These are phyloP conservation scores for Baccha elongata DNA, from an alignment of 2,888 invertebrate genomes.

Conservation along the genomic window DNA sequence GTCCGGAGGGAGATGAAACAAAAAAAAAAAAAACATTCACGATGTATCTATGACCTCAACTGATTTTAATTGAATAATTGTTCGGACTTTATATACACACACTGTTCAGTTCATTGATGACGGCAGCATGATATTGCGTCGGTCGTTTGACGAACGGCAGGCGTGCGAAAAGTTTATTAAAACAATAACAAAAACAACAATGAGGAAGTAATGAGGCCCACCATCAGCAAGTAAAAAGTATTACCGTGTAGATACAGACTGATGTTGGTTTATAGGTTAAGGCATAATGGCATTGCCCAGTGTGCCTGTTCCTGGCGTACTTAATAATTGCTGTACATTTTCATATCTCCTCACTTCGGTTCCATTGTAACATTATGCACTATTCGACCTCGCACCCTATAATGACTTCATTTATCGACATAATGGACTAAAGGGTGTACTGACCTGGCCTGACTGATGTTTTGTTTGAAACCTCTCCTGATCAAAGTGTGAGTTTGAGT, in stretches of 20 bases:
- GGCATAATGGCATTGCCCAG: background rate
- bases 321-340: conserved; percentile 61
- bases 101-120: too few relatives aligned
- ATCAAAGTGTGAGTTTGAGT: conserved; percentile 25
- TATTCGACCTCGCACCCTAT: conserved; percentile 39
- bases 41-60: conserved; percentile 69
- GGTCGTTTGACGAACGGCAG: background rate
- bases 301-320: conserved; percentile 34
- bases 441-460: conserved; percentile 22
- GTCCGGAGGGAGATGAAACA: background rate
- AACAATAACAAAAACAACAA: conserved; percentile 24
- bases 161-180: conserved; percentile 23
- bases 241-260: background rate
- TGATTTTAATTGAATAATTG: conserved; percentile 72
- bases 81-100: conserved; percentile 47
- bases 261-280: conserved; percentile 4
- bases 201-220: conserved; percentile 32
- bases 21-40: conserved; percentile 35
- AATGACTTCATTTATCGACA: conserved; percentile 63
- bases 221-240: conserved; percentile 6
- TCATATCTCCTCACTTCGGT: background rate
- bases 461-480: background rate
- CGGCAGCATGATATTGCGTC: background rate
- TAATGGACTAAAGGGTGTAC: conserved; percentile 26
- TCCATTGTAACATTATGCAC: background rate